Conservation (phyloP, 2,888 invertebrate species). For the Cremastinae sp. region DNA sequence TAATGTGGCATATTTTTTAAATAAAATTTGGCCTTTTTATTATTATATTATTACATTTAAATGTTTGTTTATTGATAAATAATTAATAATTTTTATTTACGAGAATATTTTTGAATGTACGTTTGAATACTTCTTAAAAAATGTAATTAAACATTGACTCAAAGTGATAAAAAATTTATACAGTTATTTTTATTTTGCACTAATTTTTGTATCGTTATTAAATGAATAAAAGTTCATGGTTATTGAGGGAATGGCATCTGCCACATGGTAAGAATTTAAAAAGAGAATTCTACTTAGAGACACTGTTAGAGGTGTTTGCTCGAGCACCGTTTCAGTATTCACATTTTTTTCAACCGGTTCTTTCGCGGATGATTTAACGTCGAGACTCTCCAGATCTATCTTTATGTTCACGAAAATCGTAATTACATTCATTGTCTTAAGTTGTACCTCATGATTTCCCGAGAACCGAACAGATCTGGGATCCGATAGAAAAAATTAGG, state of each 20-base stretch:
- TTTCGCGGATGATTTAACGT: conserved; percentile 7
- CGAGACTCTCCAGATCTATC: conserved; percentile 4
- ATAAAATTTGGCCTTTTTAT: no score
- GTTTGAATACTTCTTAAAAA: no score
- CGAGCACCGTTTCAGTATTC: conserved; percentile 2
- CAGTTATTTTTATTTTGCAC: background rate
- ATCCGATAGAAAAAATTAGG: background rate
- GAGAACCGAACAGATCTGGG: background rate
- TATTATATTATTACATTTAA: no score
- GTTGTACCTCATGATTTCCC: conserved; percentile 5
- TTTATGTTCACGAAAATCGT: background rate
- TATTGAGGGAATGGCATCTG: background rate
- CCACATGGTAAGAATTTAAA: background rate
- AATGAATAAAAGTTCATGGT: background rate
- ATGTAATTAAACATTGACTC: no score
- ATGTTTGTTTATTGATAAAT: no score
- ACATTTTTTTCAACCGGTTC: conserved; percentile 13
- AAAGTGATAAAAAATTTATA: background rate
- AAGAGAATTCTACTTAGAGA: background rate
- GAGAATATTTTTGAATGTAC: no score
- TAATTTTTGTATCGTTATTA: background rate
- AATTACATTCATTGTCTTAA: conserved; percentile 7
- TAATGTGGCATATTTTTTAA: no score
- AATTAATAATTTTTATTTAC: no score
- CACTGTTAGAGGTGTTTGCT: conserved; percentile 16